Evolutionary conservation across 1,140 invertebrate species (phyloP), one percentile per base, ranked within the genome.

Genomic region (Arion vulgaris): DNA sequence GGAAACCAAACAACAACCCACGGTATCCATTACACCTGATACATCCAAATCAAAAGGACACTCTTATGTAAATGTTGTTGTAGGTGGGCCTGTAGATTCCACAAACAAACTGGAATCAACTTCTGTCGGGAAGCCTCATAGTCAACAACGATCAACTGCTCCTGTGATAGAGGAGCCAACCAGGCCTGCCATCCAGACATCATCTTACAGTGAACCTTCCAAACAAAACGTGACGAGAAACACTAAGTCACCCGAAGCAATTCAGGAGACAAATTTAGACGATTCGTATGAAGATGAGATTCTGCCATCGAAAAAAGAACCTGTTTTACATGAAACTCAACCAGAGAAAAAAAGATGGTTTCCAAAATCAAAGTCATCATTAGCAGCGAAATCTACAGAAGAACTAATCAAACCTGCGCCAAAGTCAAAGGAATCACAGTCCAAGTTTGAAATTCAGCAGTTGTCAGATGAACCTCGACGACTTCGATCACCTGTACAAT

Each of bases 211-310:
- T 17, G 36, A 57, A 78, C 28, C n/a, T 41, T 9, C 32, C 32
- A 32, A 9, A 39, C 11, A 71, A 17, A 9, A 15, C 45, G 28
- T 19, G 34, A 2, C 2, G 7, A 2, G 28, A 13, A 72, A 45
- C 2, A 41, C 71, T 2, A 39, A 1, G 26, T 75, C 73, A 23
- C 73, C 73, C 9, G 73, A 75, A 28, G 13, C 73, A 9, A 28
- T 80, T 66, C 78, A 80, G 45, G 80, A 81, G 34, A 81, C 80
- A 11, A 81, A 81, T 51, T n/a, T 81, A n/a, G 80, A 81, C 36
- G 71, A 81, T 53, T 81, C 71, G 5, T 53, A 39, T 32, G 80
- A 81, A 73, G 34, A 39, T 13, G 23, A 38, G 26, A 11, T 36
- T 5, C 26, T 1, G 17, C 34, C 76, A 41, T 32, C 51, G 23